Percentiles rank a stretch among this genome's conserved stretches.
phyloP scores from a whole-genome alignment of 2,888 invertebrate genomes.

The Flexamia atlantica region DNA sequence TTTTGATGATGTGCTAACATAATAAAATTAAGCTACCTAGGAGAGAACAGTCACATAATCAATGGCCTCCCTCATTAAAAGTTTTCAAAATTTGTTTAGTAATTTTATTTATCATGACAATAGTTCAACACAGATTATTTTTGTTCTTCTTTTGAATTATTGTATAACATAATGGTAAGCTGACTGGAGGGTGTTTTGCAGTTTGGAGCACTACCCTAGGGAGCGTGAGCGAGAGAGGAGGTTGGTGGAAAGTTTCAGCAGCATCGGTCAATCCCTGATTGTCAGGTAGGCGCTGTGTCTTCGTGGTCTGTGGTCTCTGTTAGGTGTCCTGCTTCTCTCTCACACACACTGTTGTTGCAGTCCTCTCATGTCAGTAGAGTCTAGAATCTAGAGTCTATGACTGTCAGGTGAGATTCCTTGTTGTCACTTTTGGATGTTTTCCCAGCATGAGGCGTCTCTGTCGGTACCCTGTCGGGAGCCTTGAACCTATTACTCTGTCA shows the following conservation, averaged over 20 bases:
- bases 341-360: conserved; percentile 18
- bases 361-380: conserved; percentile 3
- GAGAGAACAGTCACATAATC: too few relatives aligned
- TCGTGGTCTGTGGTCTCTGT: not conserved
- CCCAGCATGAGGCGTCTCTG: conserved; percentile 29
- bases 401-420: conserved; percentile 25
- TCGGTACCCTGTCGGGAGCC: not conserved
- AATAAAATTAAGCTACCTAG: too few relatives aligned
- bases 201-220: conserved; percentile 1
- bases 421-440: conserved; percentile 18
- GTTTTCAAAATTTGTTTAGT: too few relatives aligned
- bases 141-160: too few relatives aligned
- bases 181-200: conserved; percentile 3
- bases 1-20: too few relatives aligned
- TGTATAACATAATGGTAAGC: not conserved
- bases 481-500: not conserved
- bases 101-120: too few relatives aligned
- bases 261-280: not conserved
- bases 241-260: not conserved
- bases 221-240: not conserved
- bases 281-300: conserved; percentile 8
- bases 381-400: conserved; percentile 20
- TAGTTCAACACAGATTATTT: too few relatives aligned
- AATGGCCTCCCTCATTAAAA: too few relatives aligned
- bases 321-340: not conserved